Base-by-base conservation (phyloP, 2,113 vertebrate genomes). In the Grammomys surdaster region DNA sequence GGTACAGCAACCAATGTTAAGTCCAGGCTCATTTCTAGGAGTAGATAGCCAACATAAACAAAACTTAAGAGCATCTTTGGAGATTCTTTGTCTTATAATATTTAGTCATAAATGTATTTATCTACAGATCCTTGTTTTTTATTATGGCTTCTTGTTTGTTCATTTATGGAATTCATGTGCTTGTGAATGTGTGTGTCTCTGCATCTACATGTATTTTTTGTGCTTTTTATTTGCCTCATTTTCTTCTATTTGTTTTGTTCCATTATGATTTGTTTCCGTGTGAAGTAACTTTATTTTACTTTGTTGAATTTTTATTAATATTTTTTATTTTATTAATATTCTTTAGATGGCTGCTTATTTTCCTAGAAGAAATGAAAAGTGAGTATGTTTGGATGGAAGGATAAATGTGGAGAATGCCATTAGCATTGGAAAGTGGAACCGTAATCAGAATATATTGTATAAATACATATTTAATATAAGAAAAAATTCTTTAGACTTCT, bases 301-400 rank as follows among this genome's bases (percentile, higher is more conserved):
- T 67, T 31, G 7, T 28, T 3, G 13, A 11, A 13, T 54, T 54
- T 54, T 54, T 14, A 54, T 54, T 54, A 54, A 48, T 20, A 36
- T 56, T 22, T 80, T 56, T 22, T 40, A 40, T 40, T 40, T 40
- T 40, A 6, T 10, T 54, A 78, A 36, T 56, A 80, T 80, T 80
- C 26, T 56, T 36, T 80, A 20, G 1, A 80, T 80, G 8, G 2
- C 16, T 80, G 8, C 33, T 54, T 31, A 24, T 12, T 81, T 81
- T 6, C 17, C n/a, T 19, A 81, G 33, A 11, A 22, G 51, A 56
- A 9, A n/a, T 33, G 20, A 11, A 81, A 80, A 81, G 7, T 19
- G 19, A 33, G 8, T 81, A 12, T 10, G 1, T n/a, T 56, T n/a
- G 33, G 9, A 22, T n/a, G 9, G 9, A 17, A n/a, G 4, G 0